A percentile compares a stretch with the other conserved stretches of the same genome.
phyloP scores from a whole-genome alignment of 1,140 invertebrate species.

The Rhyacophila brunnea region DNA sequence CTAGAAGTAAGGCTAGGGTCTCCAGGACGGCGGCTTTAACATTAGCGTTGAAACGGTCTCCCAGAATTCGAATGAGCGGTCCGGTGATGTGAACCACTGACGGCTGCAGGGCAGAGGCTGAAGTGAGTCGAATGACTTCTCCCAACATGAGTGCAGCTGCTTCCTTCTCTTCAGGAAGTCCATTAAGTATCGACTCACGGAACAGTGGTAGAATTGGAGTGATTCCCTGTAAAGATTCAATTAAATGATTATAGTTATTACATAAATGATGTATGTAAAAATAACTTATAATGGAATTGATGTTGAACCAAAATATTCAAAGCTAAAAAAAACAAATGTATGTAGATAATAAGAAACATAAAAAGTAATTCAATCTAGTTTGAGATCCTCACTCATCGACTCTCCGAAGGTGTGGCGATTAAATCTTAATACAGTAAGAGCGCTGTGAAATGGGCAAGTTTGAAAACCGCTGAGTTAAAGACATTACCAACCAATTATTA shows the following conservation, averaged over 20 bases:
- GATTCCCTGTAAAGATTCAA: conserved; percentile 66
- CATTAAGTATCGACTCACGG: conserved; percentile 93
- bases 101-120: conserved; percentile 81
- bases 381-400: too few relatives aligned
- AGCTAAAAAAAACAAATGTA: too few relatives aligned
- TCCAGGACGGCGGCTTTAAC: conserved; percentile 96
- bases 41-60: conserved; percentile 89
- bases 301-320: too few relatives aligned
- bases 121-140: conserved; percentile 88
- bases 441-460: too few relatives aligned
- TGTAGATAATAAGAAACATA: too few relatives aligned
- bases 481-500: too few relatives aligned
- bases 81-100: conserved; percentile 97
- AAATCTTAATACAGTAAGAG: too few relatives aligned
- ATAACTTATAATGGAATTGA: too few relatives aligned
- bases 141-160: conserved; percentile 90
- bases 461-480: too few relatives aligned
- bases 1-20: conserved; percentile 86
- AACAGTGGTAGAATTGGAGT: conserved; percentile 92
- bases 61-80: conserved; percentile 94
- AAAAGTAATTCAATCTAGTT: too few relatives aligned
- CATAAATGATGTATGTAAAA: too few relatives aligned
- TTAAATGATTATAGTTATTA: conserved; percentile 8
- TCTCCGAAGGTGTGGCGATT: too few relatives aligned
- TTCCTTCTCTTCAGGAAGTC: conserved; percentile 92